These are phyloP conservation scores for Xiphorhynchus elegans DNA, from an alignment of 2,113 vertebrate species.

Conservation along the genomic window DNA sequence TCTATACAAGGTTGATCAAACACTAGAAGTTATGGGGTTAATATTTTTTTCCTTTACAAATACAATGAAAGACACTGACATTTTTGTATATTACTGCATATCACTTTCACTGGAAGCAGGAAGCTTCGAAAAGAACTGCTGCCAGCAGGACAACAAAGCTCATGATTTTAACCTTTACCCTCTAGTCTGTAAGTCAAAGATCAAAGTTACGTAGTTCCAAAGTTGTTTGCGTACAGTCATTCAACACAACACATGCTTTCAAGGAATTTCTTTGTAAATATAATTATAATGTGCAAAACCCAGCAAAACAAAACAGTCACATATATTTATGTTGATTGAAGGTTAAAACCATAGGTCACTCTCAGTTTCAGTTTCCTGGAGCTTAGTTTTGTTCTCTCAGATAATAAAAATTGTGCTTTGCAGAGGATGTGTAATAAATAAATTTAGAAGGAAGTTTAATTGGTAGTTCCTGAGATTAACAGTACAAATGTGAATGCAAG, in stretches of 20 bases:
- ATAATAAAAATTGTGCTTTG: conserved; percentile 68
- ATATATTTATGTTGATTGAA: conserved; percentile 62
- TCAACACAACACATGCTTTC: conserved; percentile 47
- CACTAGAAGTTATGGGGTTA: conserved; percentile 9
- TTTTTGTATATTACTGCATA: conserved; percentile 48
- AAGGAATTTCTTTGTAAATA: conserved; percentile 68
- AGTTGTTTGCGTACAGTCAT: conserved; percentile 51
- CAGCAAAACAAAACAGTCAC: conserved; percentile 61
- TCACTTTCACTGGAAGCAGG: conserved; percentile 53
- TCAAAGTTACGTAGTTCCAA: conserved; percentile 61
- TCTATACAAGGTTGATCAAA: neutral
- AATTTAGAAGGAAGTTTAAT: conserved; percentile 64
- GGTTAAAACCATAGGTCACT: conserved; percentile 67
- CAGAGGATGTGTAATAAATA: conserved; percentile 55
- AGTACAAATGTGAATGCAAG: neutral
- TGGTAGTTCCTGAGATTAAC: conserved; percentile 55
- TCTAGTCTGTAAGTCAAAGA: conserved; percentile 59
- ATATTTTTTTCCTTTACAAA: conserved; percentile 48
- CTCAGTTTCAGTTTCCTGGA: conserved; percentile 62
- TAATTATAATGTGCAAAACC: conserved; percentile 67
- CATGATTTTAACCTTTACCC: conserved; percentile 64
- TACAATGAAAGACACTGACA: conserved; percentile 48
- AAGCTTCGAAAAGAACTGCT: conserved; percentile 61
- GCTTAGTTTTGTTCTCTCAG: conserved; percentile 46
- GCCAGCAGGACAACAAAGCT: conserved; percentile 43